Evolutionary conservation across 2,888 invertebrate species (phyloP), one percentile per base, ranked within the genome.

Genomic region (Drosophila birchii): DNA sequence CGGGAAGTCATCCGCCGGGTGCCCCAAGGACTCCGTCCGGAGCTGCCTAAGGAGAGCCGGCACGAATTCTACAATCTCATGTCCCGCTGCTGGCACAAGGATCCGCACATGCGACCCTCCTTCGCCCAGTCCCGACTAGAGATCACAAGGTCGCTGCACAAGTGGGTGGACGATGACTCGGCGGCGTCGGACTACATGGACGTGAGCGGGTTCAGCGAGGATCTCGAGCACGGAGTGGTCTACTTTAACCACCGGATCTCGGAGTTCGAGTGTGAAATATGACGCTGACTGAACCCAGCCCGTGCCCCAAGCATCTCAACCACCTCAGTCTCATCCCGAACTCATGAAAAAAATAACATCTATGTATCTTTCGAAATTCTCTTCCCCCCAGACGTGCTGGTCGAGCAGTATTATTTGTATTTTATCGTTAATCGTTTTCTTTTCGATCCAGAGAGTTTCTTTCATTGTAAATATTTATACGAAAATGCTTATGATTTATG

Each of bases 1-100:
- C 94, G 96, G 12, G 96, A 97, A 90, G 97, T 97, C n/a, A 94
- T 97, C 91, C 94, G 96, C 11, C 95, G 95, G 41, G 96, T 97
- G 54, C 95, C 96, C 26, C 95, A 95, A 81, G 97, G 97, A 29
- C 95, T 96, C 90, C 94, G 96, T 0, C 94, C 97, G 64, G 96
- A 96, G 87, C 94, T 96, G 58, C 97, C 97, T 1, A 94, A 95
- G 63, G 96, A 97, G 92, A 96, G 96, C 92, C 95, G 95, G 80
- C 95, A 95, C 69, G 94, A 95, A 88, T 93, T 95, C 81, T 95
- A 94, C 88, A 93, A 94, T 78, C 92, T 95, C 72, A 95, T 95
- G 93, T 92, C 93, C 18, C 93, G 94, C 75, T 94, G 94, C 77
- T 95, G 95, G 95, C 94, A 95, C 88, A 95, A 95, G 32, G 95